Conservation (phyloP, 2,888 invertebrate species). For the Euplagia quadripunctaria region DNA sequence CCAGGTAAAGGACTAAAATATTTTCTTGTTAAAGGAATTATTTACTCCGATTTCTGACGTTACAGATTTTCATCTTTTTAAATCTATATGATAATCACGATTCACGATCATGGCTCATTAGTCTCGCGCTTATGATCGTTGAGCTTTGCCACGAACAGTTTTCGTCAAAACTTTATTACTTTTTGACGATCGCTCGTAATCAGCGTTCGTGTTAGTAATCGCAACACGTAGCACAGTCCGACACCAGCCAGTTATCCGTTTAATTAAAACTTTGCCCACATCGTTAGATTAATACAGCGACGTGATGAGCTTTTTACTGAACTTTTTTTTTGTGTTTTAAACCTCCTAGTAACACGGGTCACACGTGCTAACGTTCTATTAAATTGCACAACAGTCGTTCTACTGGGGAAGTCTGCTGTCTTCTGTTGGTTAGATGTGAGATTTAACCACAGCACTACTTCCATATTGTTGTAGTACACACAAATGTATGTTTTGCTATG, state of each 20-base stretch:
- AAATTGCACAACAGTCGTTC: background rate
- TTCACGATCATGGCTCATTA: conserved; percentile 56
- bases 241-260: conserved; percentile 43
- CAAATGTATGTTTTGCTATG: no score
- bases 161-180: conserved; percentile 58
- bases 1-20: background rate
- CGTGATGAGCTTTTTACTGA: conserved; percentile 17
- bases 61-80: conserved; percentile 31
- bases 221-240: conserved; percentile 45
- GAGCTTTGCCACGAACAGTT: conserved; percentile 48
- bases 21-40: no score
- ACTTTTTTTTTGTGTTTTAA: background rate
- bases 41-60: no score
- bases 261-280: conserved; percentile 50
- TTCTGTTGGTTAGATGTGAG: no score
- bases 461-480: no score
- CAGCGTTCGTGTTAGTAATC: conserved; percentile 42
- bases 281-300: conserved; percentile 38
- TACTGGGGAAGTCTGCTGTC: no score
- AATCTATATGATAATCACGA: conserved; percentile 53
- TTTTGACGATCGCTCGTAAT: conserved; percentile 59
- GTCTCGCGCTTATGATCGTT: conserved; percentile 43
- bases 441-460: no score
- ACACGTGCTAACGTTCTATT: background rate
- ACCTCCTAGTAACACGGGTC: background rate